A percentile compares a stretch with the other conserved stretches of the same genome.
Conservation (phyloP, 2,888 invertebrate genomes). For the Trilocha varians region DNA sequence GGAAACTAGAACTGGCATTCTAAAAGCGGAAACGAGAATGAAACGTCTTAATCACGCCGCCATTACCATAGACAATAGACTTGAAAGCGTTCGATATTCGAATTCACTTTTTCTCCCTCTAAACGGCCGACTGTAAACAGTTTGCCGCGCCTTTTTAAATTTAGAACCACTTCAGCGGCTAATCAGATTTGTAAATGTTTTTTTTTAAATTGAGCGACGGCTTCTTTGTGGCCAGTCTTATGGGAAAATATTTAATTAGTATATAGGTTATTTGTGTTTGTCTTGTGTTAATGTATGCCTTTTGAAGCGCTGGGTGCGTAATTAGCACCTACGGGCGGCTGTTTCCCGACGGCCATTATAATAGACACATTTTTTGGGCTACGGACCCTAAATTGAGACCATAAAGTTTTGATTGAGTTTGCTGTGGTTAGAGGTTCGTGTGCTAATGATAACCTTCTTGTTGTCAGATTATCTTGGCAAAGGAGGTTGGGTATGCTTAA, state of each 20-base stretch:
- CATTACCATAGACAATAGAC: slow-evolving; percentile 56
- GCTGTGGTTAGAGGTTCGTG: too few relatives aligned
- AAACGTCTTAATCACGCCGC: slow-evolving; percentile 50
- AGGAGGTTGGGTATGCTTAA: too few relatives aligned
- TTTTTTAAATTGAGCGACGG: slow-evolving; percentile 45
- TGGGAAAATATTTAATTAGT: slow-evolving; percentile 73
- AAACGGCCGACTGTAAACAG: slow-evolving; percentile 50
- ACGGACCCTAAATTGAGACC: neutral
- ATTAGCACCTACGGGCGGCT: slow-evolving; percentile 61
- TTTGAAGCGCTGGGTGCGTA: slow-evolving; percentile 53
- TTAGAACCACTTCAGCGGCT: slow-evolving; percentile 66
- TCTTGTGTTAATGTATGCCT: slow-evolving; percentile 68
- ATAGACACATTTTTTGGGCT: slow-evolving; percentile 14
- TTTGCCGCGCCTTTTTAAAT: slow-evolving; percentile 57
- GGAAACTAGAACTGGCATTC: neutral
- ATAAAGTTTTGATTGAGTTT: neutral
- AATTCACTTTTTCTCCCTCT: slow-evolving; percentile 20
- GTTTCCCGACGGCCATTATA: slow-evolving; percentile 27
- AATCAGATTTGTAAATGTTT: slow-evolving; percentile 67
- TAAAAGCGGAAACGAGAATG: slow-evolving; percentile 26
- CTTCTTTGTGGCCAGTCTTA: slow-evolving; percentile 47
- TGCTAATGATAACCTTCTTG: too few relatives aligned
- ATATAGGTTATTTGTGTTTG: slow-evolving; percentile 72
- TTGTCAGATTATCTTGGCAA: too few relatives aligned
- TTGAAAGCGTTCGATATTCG: slow-evolving; percentile 47